Evolutionary conservation across 2,797 vertebrate species (phyloP).

Genomic region (Argentina silus): DNA sequence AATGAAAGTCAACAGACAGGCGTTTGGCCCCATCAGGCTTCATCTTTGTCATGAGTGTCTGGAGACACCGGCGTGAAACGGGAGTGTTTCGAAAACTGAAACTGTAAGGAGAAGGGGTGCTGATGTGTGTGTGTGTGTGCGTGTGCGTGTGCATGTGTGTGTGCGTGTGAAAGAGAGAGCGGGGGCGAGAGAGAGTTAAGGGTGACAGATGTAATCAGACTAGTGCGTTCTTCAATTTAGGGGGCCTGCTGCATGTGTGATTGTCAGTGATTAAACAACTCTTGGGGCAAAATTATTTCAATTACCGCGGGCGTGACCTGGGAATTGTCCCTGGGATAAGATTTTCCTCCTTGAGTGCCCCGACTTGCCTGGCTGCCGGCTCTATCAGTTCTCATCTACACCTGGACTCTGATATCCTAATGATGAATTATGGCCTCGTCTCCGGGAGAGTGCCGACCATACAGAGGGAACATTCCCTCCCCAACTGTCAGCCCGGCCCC

Average conservation of each 20-base stretch:
- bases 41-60: neutral
- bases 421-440: constrained; percentile 95
- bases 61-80: neutral
- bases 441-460: constrained; percentile 82
- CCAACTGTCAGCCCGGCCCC: constrained; percentile 85
- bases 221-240: constrained; percentile 84
- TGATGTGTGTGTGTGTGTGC: neutral
- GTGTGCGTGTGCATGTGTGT: neutral
- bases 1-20: neutral
- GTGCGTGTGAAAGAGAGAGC: neutral
- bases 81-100: neutral
- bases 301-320: constrained; percentile 90
- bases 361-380: constrained; percentile 86
- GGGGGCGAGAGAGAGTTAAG: constrained; percentile 34
- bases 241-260: constrained; percentile 83
- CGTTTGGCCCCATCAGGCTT: too few relatives aligned
- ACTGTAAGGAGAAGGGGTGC: neutral
- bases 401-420: constrained; percentile 98
- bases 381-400: constrained; percentile 97
- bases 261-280: constrained; percentile 96
- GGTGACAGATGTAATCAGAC: constrained; percentile 72
- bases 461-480: constrained; percentile 82
- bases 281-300: constrained; percentile 95
- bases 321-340: constrained; percentile 96
- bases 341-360: constrained; percentile 89